Base-by-base conservation (phyloP, 53 echinoderm and acorn worm species). In the Glandiceps talaboti region DNA sequence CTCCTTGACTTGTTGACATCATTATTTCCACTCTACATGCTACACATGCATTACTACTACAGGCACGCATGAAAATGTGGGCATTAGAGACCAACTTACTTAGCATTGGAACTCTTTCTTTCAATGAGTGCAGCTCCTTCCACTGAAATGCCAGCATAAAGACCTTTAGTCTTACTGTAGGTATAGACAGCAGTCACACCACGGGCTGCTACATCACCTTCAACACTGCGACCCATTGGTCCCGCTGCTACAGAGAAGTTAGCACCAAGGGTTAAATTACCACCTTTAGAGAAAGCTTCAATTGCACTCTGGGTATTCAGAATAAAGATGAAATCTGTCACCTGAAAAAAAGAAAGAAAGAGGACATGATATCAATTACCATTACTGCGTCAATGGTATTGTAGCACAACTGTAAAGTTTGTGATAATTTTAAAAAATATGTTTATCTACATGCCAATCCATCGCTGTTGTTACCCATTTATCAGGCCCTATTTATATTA, bases 251-350 rank as follows among this genome's bases (percentile, higher is more conserved):
- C 79, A 14, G 79, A 32, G 1, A 78, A 31, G 33, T 78, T 78
- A 0, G 32, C 79, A 32, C 79, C 79, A 10, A 78, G 79, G 25
- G 79, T 78, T 32, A 78, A 20, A 26, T 78, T 78, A 10, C 79
- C 79, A 26, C 79, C 79, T 28, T 78, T 78, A 1, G 79, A 31
- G 26, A 78, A 78, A 31, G 79, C 79, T 31, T 78, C 79, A 1
- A 78, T 32, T 78, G 79, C 79, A 78, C 79, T 78, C 79, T 78
- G 79, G 6, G 31, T 78, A 26, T 78, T 78, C 26, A 78, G 32
- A 78, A 78, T 25, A 32, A 78, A 32, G 32, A 78, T 32, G 33
- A 78, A 78, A 32, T 78, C 79, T 0, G 79, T 78, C 79, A 78
- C 79, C 79, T 78, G 30, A 29, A 77, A 77, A 29, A 77, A 29